Evolutionary conservation across 2,797 vertebrate species (phyloP).

Genomic region (Fistularia tabacaria): DNA sequence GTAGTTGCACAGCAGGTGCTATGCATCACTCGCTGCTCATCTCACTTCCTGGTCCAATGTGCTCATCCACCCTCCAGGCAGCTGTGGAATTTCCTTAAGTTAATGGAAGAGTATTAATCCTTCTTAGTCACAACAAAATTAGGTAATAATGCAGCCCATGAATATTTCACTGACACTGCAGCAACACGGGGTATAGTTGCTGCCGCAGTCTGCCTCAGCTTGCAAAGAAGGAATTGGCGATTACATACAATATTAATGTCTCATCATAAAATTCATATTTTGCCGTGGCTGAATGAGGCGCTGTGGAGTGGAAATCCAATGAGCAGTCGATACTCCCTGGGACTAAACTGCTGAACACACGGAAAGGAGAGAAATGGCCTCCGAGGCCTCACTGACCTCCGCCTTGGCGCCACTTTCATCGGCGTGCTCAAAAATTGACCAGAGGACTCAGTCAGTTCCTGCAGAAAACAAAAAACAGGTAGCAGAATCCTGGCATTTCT

Average conservation of each 20-base stretch:
- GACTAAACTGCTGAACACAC: constrained; percentile 55
- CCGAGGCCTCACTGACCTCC: constrained; percentile 25
- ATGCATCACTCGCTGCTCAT: constrained; percentile 72
- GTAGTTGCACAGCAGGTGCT: constrained; percentile 45
- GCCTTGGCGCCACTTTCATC: constrained; percentile 30
- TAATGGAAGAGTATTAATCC: constrained; percentile 79
- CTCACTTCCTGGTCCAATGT: constrained; percentile 61
- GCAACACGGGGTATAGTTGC: constrained; percentile 50
- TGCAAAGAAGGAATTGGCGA: constrained; percentile 52
- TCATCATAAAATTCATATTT: constrained; percentile 68
- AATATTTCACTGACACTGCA: constrained; percentile 74
- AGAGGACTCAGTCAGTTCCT: constrained; percentile 60
- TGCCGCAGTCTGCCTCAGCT: constrained; percentile 42
- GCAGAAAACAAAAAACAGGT: constrained; percentile 52
- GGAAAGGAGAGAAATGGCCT: constrained; percentile 44
- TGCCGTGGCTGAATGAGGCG: constrained; percentile 30
- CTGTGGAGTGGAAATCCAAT: constrained; percentile 47
- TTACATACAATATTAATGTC: constrained; percentile 70
- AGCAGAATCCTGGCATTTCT: too few relatives aligned
- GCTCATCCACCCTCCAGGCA: constrained; percentile 49
- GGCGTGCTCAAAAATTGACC: constrained; percentile 66
- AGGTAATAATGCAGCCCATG: constrained; percentile 75
- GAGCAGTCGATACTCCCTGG: constrained; percentile 57
- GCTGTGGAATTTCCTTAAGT: constrained; percentile 65
- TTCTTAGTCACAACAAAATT: constrained; percentile 78